Percentiles rank a stretch among this genome's conserved stretches.
phyloP scores from a whole-genome alignment of 2,888 invertebrate genomes.

The Apomyelois bistriatella region DNA sequence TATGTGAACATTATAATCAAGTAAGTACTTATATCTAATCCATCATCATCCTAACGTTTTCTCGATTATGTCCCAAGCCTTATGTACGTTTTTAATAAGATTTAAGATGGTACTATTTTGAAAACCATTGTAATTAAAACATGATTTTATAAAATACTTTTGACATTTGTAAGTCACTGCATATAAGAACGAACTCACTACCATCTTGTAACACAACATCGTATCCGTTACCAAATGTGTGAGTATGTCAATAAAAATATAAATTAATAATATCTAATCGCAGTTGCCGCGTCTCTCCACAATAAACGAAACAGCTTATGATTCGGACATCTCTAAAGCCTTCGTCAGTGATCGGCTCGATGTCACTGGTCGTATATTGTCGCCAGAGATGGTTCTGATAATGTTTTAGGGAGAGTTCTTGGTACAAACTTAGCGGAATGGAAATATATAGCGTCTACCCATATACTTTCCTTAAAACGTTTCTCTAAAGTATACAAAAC shows the following conservation, averaged over 20 bases:
- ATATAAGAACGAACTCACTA: neutral
- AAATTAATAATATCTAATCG: slow-evolving; percentile 14
- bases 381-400: slow-evolving; percentile 72
- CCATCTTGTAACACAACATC: neutral
- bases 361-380: slow-evolving; percentile 77
- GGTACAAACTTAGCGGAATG: slow-evolving; percentile 31
- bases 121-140: too few relatives aligned
- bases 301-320: slow-evolving; percentile 48
- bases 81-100: too few relatives aligned
- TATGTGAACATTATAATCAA: too few relatives aligned
- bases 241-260: slow-evolving; percentile 10
- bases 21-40: too few relatives aligned
- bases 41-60: neutral
- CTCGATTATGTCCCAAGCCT: too few relatives aligned
- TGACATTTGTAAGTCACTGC: too few relatives aligned
- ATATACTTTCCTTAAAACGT: too few relatives aligned
- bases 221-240: slow-evolving; percentile 2
- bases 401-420: slow-evolving; percentile 29
- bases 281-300: slow-evolving; percentile 22
- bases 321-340: slow-evolving; percentile 66
- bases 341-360: slow-evolving; percentile 53
- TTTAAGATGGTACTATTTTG: too few relatives aligned
- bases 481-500: too few relatives aligned
- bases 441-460: neutral
- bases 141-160: too few relatives aligned